Evolutionary conservation across 2,888 invertebrate species (phyloP).

Genomic region (Drosophila phalerata): DNA sequence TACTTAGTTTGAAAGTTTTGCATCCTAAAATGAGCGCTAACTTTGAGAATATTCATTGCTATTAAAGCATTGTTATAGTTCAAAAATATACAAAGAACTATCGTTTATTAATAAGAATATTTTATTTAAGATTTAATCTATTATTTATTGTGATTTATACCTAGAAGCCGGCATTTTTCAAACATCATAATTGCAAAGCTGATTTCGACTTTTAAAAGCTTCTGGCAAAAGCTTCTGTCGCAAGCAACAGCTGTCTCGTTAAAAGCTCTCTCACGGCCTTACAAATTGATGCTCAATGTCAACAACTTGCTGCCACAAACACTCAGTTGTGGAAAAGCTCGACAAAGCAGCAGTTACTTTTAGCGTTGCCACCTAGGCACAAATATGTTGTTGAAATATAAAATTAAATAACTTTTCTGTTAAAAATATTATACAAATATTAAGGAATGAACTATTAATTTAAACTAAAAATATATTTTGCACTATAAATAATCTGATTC

Average conservation of each 20-base stretch:
- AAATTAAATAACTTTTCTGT: too few relatives aligned
- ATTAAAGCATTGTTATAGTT: neutral
- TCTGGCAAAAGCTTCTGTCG: constrained; percentile 50
- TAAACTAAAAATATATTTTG: neutral
- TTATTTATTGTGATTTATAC: neutral
- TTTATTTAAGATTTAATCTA: neutral
- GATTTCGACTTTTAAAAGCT: constrained; percentile 20
- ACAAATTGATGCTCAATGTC: constrained; percentile 46
- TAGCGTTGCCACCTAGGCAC: constrained; percentile 55
- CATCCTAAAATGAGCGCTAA: constrained; percentile 28
- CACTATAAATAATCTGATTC: neutral
- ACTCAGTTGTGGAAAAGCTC: neutral
- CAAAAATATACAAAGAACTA: too few relatives aligned
- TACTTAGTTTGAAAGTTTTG: constrained; percentile 50
- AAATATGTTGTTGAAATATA: neutral
- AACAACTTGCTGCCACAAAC: constrained; percentile 12
- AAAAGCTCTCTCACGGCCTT: constrained; percentile 45
- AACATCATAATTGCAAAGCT: constrained; percentile 25
- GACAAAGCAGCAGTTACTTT: constrained; percentile 40
- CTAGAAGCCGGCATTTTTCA: constrained; percentile 37
- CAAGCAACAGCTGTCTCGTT: constrained; percentile 67
- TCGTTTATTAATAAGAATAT: neutral
- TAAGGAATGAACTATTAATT: too few relatives aligned
- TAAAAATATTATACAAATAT: too few relatives aligned
- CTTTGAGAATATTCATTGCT: neutral